Percentiles rank a stretch among this genome's conserved stretches.
phyloP scores from a whole-genome alignment of 2,797 vertebrate genomes.

The Adelosebastes latens region DNA sequence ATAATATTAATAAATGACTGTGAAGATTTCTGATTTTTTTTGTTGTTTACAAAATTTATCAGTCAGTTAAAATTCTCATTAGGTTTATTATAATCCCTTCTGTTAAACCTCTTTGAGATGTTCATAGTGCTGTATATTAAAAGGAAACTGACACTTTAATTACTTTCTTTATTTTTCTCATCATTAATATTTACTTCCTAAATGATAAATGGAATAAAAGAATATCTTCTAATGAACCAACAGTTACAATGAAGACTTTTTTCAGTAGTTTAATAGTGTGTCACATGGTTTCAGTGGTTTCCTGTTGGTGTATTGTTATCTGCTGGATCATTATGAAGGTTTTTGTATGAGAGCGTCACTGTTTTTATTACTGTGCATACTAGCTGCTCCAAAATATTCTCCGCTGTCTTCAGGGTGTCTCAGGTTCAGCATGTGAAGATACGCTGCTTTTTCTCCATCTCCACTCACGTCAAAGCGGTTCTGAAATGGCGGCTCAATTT shows the following conservation, averaged over 20 bases:
- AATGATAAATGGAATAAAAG: not conserved
- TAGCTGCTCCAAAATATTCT: constrained; percentile 70
- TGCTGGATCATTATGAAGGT: constrained; percentile 16
- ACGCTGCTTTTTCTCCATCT: constrained; percentile 46
- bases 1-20: not conserved
- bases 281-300: constrained; percentile 36
- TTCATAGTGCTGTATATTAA: not conserved
- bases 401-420: constrained; percentile 46
- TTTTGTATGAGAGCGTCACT: constrained; percentile 45
- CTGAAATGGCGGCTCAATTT: not conserved
- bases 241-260: too few species aligned
- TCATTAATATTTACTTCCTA: not conserved
- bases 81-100: not conserved
- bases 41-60: not conserved
- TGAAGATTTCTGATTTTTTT: not conserved
- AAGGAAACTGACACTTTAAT: not conserved
- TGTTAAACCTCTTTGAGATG: not conserved
- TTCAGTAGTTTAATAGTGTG: not conserved
- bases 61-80: not conserved
- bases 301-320: not conserved
- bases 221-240: too few species aligned
- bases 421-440: constrained; percentile 11
- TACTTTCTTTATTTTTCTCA: not conserved
- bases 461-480: constrained; percentile 55
- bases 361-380: constrained; percentile 43